Conservation (phyloP, 2,113 vertebrate species). For the Silurus glanis region DNA sequence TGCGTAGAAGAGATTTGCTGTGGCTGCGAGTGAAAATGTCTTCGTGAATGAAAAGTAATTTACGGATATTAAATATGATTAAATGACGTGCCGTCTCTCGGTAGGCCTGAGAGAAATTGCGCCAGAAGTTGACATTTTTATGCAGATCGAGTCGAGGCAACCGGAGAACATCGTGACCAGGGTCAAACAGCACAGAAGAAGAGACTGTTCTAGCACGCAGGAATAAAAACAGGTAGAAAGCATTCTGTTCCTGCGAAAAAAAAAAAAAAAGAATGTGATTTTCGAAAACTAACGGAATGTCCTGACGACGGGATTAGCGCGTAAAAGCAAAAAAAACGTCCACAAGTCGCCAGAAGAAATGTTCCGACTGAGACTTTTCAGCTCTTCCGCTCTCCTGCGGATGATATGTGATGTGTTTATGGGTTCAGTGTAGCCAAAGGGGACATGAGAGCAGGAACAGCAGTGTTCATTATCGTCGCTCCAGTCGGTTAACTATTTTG, state of each 20-base stretch:
- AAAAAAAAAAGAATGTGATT: not conserved
- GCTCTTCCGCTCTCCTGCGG: not conserved
- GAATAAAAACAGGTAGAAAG: not conserved
- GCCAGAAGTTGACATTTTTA: slow-evolving; percentile 5
- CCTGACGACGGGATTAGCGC: not conserved
- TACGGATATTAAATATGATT: not conserved
- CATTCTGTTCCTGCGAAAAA: not conserved
- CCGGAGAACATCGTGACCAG: not conserved
- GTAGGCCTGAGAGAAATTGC: not conserved
- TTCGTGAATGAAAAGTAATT: not conserved
- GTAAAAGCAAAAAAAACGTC: not conserved
- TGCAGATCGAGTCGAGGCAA: not conserved
- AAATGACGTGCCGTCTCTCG: not conserved
- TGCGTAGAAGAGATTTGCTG: not conserved
- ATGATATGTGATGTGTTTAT: not conserved
- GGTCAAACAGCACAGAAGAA: not conserved
- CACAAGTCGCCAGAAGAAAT: not conserved
- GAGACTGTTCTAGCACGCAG: not conserved
- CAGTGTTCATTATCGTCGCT: not conserved
- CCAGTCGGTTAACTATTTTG: not conserved
- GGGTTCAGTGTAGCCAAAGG: not conserved
- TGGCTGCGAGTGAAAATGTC: not conserved
- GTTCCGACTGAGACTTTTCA: not conserved
- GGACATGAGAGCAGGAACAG: not conserved
- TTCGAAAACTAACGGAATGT: not conserved